A percentile compares a stretch with the other conserved stretches of the same genome.
Evolutionary conservation across 2,797 vertebrate genomes (phyloP).

Genomic region (Parauchenoglanis ngamensis): DNA sequence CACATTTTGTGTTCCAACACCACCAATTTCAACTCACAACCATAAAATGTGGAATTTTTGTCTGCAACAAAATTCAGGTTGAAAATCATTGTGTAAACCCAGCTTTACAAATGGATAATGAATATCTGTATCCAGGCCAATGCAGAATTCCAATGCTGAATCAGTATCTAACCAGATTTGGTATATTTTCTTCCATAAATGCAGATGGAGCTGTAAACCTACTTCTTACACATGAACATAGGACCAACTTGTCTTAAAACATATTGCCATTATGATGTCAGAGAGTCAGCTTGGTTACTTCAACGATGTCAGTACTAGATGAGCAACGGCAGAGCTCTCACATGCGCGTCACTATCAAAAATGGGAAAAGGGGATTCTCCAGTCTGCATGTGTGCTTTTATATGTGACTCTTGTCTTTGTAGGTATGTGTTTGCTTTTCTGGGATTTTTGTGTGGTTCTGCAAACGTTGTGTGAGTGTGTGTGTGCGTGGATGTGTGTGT

Average conservation of each 20-base stretch:
- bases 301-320: neutral
- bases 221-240: neutral
- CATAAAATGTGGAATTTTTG: neutral
- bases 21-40: neutral
- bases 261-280: neutral
- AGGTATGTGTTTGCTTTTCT: slow-evolving; percentile 26
- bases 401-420: neutral
- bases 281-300: neutral
- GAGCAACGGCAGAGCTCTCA: neutral
- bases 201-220: neutral
- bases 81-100: neutral
- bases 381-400: neutral
- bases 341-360: neutral
- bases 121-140: neutral
- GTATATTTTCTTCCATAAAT: neutral
- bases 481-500: slow-evolving; percentile 32
- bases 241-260: neutral
- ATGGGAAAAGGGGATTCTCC: neutral
- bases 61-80: neutral
- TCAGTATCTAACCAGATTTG: neutral
- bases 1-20: neutral
- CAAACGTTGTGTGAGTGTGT: slow-evolving; percentile 44
- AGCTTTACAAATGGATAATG: neutral
- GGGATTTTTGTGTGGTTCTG: slow-evolving; percentile 26
- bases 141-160: neutral